Conservation (phyloP, 2,888 invertebrate species). For the Drosophila neotestacea region DNA sequence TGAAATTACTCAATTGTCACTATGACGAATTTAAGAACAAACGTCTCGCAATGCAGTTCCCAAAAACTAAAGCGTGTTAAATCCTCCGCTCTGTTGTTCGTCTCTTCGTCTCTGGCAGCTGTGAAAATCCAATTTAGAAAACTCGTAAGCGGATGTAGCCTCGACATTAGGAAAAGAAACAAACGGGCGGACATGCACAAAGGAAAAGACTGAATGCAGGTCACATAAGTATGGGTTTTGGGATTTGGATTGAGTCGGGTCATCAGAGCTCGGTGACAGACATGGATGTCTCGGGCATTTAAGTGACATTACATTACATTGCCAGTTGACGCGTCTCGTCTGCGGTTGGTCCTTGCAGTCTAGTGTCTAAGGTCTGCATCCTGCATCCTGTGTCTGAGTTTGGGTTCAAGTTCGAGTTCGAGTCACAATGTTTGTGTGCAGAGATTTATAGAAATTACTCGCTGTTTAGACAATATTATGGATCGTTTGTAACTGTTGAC, state of each 20-base stretch:
- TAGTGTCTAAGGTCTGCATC: not conserved
- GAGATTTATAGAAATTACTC: slow-evolving; percentile 59
- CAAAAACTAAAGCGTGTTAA: slow-evolving; percentile 65
- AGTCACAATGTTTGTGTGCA: slow-evolving; percentile 18
- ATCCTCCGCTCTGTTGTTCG: slow-evolving; percentile 29
- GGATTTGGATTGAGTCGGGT: slow-evolving; percentile 22
- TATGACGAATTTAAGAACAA: slow-evolving; percentile 40
- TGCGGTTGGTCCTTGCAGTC: slow-evolving; percentile 57
- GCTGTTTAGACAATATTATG: slow-evolving; percentile 76
- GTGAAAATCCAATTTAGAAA: slow-evolving; percentile 78
- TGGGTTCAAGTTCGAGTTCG: not conserved
- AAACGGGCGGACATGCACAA: slow-evolving; percentile 21
- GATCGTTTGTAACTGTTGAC: slow-evolving; percentile 62
- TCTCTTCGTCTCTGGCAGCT: slow-evolving; percentile 67
- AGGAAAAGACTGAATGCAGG: slow-evolving; percentile 42
- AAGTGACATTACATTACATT: slow-evolving; percentile 57
- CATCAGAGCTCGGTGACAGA: slow-evolving; percentile 56
- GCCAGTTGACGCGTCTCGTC: slow-evolving; percentile 46
- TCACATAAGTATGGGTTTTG: slow-evolving; percentile 29
- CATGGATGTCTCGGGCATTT: slow-evolving; percentile 63
- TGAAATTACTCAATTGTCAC: slow-evolving; percentile 60
- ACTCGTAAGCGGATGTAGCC: slow-evolving; percentile 71
- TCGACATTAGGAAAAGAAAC: slow-evolving; percentile 43
- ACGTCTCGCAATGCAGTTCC: slow-evolving; percentile 31
- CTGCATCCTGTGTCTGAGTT: slow-evolving; percentile 26